Evolutionary conservation across 2,113 vertebrate genomes (phyloP), one percentile per base, ranked within the genome.

Genomic region (Oreochromis niloticus): DNA sequence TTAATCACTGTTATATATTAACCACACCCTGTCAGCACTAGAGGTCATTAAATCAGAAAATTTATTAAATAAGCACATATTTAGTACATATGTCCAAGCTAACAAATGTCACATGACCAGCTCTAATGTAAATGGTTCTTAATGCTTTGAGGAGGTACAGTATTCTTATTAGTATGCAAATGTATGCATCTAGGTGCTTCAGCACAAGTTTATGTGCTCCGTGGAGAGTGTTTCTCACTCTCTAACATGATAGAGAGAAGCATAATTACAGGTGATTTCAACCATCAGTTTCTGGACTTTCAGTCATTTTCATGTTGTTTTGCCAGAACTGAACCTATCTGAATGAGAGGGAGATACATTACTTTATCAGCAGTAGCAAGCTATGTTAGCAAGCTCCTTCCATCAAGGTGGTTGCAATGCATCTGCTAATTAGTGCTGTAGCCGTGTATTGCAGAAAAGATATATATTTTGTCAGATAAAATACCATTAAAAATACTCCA

Each of bases 161-260:
- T 27, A 63, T 32, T 66, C 9, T 91, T 87, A 92, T 91, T 85
- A 89, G 79, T 57, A 88, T 91, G 88, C 56, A 85, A 91, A 92
- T 89, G 32, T 24, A 88, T 91, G 73, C 63, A 90, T 89, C 87
- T 91, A 86, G 86, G 91, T 85, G 87, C 73, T 89, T 39, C 54
- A 63, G 61, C 36, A 57, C 16, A 81, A 73, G 61, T 54, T 83
- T 22, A 85, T 80, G 43, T 68, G 55, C 73, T 89, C 83, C 3
- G 13, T 41, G 34, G 36, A 8, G 32, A 24, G 13, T 50, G 36
- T 22, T 87, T 87, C 82, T 75, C 81, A 46, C 17, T 63, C 46
- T 14, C 13, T 46, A 71, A 71, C 66, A 71, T 43, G 39, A 71
- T 43, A 16, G n/a, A 43, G 7, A 24, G 22, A 24, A 43, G 22